phyloP scores from a whole-genome alignment of 2,113 vertebrate genomes.

The Lycocorax pyrrhopterus region DNA sequence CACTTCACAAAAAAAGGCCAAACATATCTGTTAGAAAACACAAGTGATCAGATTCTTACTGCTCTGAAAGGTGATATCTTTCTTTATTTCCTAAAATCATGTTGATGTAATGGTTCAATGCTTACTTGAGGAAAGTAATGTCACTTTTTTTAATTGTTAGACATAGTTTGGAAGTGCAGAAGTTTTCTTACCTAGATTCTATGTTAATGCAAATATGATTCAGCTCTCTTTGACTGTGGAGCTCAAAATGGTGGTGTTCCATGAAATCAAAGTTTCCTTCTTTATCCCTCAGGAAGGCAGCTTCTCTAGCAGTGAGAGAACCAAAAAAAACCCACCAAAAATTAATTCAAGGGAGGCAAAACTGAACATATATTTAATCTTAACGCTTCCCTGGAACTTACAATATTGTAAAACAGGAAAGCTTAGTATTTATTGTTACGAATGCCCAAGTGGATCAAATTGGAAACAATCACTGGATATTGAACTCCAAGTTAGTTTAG shows the following conservation, averaged over 20 bases:
- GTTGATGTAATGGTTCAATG: not conserved
- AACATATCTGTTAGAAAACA: not conserved
- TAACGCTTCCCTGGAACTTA: not conserved
- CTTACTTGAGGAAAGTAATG: not conserved
- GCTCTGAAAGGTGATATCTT: not conserved
- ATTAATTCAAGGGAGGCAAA: not conserved
- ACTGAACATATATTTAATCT: not conserved
- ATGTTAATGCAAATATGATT: not conserved
- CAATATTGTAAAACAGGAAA: constrained; percentile 27
- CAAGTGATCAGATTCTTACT: not conserved
- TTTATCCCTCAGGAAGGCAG: not conserved
- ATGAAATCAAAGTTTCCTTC: not conserved
- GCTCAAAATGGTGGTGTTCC: not conserved
- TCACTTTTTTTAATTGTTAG: not conserved
- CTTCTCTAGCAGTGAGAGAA: not conserved
- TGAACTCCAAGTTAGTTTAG: not conserved
- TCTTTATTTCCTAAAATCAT: not conserved
- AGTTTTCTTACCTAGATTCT: not conserved
- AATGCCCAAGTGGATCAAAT: not conserved
- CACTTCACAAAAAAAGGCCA: not conserved
- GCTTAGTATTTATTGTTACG: not conserved
- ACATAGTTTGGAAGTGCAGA: not conserved
- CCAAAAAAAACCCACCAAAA: not conserved
- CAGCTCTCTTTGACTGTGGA: not conserved
- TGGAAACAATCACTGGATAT: constrained; percentile 21